Conservation (phyloP, 2,113 vertebrate genomes). For the Anarhynchus alexandrinus region DNA sequence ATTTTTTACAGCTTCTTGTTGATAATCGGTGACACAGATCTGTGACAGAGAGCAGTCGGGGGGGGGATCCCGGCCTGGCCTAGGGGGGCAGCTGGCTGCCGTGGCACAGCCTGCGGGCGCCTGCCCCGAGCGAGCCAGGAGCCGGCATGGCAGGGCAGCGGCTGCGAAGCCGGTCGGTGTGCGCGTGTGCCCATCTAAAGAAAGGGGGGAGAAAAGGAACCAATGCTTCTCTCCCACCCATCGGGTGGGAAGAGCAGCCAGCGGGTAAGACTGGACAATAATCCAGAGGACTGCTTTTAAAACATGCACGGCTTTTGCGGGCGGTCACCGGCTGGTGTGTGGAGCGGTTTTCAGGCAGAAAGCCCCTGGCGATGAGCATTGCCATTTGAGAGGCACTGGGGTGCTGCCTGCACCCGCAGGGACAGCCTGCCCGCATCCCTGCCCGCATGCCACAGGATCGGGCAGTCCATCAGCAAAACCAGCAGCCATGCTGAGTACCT, state of each 20-base stretch:
- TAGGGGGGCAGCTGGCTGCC: not conserved
- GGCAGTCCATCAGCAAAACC: not conserved
- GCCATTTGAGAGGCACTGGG: not conserved
- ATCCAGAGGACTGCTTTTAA: not conserved
- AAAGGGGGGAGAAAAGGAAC: not conserved
- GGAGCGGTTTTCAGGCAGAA: not conserved
- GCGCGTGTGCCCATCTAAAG: accelerated
- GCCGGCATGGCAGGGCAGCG: accelerated
- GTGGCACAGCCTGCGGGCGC: not conserved
- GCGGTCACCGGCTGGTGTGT: accelerated
- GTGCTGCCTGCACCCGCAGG: not conserved
- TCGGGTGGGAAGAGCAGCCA: not conserved
- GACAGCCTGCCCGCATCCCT: not conserved
- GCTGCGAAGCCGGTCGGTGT: accelerated
- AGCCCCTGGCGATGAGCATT: accelerated
- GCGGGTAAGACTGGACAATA: accelerated
- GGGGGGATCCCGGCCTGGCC: accelerated
- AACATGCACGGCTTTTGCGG: accelerated
- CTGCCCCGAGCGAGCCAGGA: accelerated
- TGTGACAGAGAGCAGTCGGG: not conserved
- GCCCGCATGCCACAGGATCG: not conserved
- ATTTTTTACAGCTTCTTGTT: not conserved
- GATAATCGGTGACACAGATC: not conserved
- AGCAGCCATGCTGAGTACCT: not conserved
- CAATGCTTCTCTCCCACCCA: not conserved